A percentile compares a stretch with the other conserved stretches of the same genome.
phyloP scores from a whole-genome alignment of 1,140 invertebrate genomes.

The Ylistrum balloti region DNA sequence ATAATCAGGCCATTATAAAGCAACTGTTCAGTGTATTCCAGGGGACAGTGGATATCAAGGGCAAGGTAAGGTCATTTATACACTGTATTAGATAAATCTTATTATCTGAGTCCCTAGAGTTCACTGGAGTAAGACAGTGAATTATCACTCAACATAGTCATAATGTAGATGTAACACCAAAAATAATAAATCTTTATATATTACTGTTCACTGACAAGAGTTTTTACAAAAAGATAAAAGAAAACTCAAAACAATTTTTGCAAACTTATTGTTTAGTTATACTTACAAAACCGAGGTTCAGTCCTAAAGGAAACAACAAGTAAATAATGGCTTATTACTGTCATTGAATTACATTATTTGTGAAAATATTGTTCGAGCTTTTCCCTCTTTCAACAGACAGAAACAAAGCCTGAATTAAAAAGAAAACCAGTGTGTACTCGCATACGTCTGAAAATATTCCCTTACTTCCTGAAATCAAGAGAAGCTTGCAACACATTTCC shows the following conservation, averaged over 20 bases:
- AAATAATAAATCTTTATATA: too few species aligned
- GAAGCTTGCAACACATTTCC: constrained; percentile 91
- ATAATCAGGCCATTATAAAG: constrained; percentile 86
- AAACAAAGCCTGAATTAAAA: constrained; percentile 86
- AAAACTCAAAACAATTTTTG: too few species aligned
- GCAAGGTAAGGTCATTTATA: constrained; percentile 74
- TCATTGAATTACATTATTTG: too few species aligned
- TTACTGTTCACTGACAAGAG: too few species aligned
- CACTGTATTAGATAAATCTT: background rate
- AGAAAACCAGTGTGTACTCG: constrained; percentile 89
- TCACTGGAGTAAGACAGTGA: too few species aligned
- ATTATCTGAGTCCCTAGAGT: background rate
- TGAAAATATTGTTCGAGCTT: background rate
- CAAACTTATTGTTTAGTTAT: too few species aligned
- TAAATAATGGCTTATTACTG: too few species aligned
- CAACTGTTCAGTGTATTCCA: constrained; percentile 91
- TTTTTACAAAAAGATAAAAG: too few species aligned
- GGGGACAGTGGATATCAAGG: constrained; percentile 86
- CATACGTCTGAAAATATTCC: constrained; percentile 92
- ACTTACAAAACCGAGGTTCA: too few species aligned
- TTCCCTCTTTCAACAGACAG: constrained; percentile 53
- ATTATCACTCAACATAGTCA: too few species aligned
- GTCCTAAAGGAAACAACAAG: too few species aligned
- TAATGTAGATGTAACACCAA: too few species aligned
- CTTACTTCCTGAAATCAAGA: constrained; percentile 91